A percentile compares a stretch with the other conserved stretches of the same genome.
phyloP scores from a whole-genome alignment of 2,113 vertebrate species.

The Elephantulus edwardii region DNA sequence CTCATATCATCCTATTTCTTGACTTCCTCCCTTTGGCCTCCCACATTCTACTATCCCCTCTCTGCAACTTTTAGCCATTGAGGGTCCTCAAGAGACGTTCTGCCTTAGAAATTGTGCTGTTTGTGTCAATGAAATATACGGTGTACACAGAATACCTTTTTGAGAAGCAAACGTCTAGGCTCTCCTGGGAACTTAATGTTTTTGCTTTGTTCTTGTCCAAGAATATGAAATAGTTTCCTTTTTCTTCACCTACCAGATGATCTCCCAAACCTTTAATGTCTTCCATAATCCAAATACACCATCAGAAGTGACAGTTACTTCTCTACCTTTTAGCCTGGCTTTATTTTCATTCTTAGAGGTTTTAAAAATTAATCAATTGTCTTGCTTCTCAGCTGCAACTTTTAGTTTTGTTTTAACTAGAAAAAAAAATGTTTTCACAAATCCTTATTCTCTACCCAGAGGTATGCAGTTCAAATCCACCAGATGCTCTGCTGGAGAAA shows the following conservation, averaged over 20 bases:
- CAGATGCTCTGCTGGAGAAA: too few species aligned
- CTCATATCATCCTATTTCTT: constrained; percentile 42
- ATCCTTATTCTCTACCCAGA: background rate
- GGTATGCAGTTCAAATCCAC: too few species aligned
- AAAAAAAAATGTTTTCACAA: constrained; percentile 32
- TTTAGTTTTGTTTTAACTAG: constrained; percentile 44
- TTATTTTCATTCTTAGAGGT: background rate
- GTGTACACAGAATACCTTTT: background rate
- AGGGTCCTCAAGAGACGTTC: constrained; percentile 61
- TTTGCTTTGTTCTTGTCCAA: constrained; percentile 50
- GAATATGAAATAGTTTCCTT: constrained; percentile 31
- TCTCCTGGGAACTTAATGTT: constrained; percentile 46
- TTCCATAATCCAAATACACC: constrained; percentile 1
- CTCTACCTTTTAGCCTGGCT: constrained; percentile 9
- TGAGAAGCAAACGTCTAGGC: background rate
- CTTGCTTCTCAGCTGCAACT: constrained; percentile 26
- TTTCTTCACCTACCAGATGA: constrained; percentile 24
- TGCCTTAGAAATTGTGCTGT: constrained; percentile 46
- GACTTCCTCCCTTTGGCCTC: background rate
- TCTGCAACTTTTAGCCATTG: constrained; percentile 20
- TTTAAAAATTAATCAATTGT: constrained; percentile 20
- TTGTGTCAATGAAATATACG: constrained; percentile 26
- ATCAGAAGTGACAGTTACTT: constrained; percentile 37
- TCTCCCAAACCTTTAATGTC: constrained; percentile 13
- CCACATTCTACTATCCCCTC: background rate